Evolutionary conservation across 2,888 invertebrate genomes (phyloP), one percentile per base, ranked within the genome.

Genomic region (Adela reaumurella): DNA sequence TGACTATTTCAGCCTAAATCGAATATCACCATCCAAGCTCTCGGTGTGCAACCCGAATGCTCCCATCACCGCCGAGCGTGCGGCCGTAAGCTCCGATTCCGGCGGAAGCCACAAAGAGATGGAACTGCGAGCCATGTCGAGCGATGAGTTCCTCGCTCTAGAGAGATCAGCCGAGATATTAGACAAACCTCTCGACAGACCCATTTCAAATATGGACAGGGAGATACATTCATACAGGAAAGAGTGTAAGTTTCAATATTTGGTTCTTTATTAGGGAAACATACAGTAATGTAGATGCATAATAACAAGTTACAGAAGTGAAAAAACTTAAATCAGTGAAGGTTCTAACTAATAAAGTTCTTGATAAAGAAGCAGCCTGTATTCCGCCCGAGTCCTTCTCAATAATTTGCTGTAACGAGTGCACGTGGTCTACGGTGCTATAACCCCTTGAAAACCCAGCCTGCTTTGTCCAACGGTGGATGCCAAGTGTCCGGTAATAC

Each of bases 111-210:
- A 69, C 50, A 74, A 24, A n/a, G 49, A 77, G 54, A 74, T 72
- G 43, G 77, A 73, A 35, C 61, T 62, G 5, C 61, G 70, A 16
- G 76, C 76, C 0, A 57, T 67, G 45, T 77, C 77, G 44, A 78
- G 78, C 52, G 78, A 78, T 11, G 78, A 78, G 57, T 78, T 78
- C 55, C 62, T 77, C 19, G 78, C 77, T 10, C 76, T 78, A 76
- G 78, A 78, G 54, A 67, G 77, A n/a, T 72, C 74, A 4, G 63
- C 77, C 2, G 78, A 78, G 49, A n/a, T 6, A 14, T 51, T 69
- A 6, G 65, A 71, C 8, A 67, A 61, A 45, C 63, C 70, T 1
- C 46, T 67, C 46, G 29, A 28, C 29, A 29, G 41, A 19, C 20
- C 60, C 64, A 10, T 62, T 63, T 20, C 59, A 62, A 2, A 49